Conservation (phyloP, 1,140 invertebrate species). For the Drosophila novamexicana region DNA sequence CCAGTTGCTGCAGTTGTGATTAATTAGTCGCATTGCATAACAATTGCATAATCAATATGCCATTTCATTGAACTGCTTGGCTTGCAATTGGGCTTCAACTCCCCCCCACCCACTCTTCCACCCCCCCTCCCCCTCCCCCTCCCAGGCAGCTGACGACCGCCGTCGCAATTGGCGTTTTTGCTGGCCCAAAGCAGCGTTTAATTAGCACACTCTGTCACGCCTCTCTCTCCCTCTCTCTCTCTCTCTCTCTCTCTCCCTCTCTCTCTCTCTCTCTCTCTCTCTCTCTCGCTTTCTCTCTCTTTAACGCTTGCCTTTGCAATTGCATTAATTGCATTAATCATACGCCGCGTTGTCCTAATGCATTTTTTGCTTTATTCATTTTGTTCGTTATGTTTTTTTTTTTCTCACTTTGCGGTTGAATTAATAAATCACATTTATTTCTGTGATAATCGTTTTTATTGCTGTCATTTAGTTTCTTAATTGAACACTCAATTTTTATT, state of each 20-base stretch:
- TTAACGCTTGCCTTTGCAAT: conserved; percentile 21
- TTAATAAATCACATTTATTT: conserved; percentile 5
- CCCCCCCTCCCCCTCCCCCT: background rate
- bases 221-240: conserved; percentile 1
- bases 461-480: conserved; percentile 1
- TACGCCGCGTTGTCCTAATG: conserved; percentile 14
- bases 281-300: background rate
- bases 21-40: conserved; percentile 80
- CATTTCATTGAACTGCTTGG: conserved; percentile 64
- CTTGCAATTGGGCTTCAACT: conserved; percentile 44
- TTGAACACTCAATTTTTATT: conserved; percentile 24
- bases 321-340: conserved; percentile 35
- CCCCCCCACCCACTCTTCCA: background rate
- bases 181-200: conserved; percentile 21
- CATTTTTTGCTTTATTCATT: conserved; percentile 14
- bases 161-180: conserved; percentile 1
- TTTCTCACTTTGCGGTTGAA: conserved; percentile 8
- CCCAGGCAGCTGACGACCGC: too few relatives aligned
- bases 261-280: background rate
- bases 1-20: conserved; percentile 33
- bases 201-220: conserved; percentile 38
- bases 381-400: background rate
- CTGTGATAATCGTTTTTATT: background rate
- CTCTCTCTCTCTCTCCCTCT: background rate
- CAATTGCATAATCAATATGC: conserved; percentile 78